Base-by-base conservation (phyloP, 2,888 invertebrate species). In the Cecidostiba fungosa region DNA sequence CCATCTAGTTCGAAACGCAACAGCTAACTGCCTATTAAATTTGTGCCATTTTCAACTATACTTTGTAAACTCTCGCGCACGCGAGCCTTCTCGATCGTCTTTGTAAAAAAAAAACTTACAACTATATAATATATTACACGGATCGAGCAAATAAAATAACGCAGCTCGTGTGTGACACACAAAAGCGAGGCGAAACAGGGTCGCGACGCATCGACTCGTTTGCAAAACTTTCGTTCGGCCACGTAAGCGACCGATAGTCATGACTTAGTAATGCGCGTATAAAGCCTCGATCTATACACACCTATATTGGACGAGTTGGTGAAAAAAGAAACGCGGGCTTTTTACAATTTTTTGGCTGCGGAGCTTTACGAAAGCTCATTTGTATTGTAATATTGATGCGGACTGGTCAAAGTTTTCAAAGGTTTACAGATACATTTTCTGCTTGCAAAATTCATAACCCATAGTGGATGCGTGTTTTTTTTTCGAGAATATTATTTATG, bases 191-290 rank as follows among this genome's bases (percentile, higher is more conserved):
- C 8, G 39, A 78, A 79, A 84, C 66, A 66, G 50, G 79, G 78
- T 79, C 72, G 84, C 73, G 70, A 77, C 77, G 26, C 72, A 66
- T 82, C 66, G 62, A 74, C 23, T 47, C 43, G 12, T 43, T 39
- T 29, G 70, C 26, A 29, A 83, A 77, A 83, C 54, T 83, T 83
- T 77, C 62, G 66, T 36, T 83, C 47, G 59, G 79, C 79, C 79
- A 80, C 74, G 82, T 79, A 81, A 84, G 84, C 76, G 76, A 47
- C 69, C 14, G 19, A 23, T 47, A 32, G 12, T 23, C 54, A 87
- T 88, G 88, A 88, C 87, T 88, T 87, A 88, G 87, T 89, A 88
- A 89, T 88, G 88, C 86, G 86, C 85, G 86, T 88, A 88, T 87
- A 88, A 74, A 83, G 66, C 29, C 81, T 32, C 23, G 69, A 36